Evolutionary conservation across 2,113 vertebrate genomes (phyloP).

Genomic region (Chlamydotis undulata): DNA sequence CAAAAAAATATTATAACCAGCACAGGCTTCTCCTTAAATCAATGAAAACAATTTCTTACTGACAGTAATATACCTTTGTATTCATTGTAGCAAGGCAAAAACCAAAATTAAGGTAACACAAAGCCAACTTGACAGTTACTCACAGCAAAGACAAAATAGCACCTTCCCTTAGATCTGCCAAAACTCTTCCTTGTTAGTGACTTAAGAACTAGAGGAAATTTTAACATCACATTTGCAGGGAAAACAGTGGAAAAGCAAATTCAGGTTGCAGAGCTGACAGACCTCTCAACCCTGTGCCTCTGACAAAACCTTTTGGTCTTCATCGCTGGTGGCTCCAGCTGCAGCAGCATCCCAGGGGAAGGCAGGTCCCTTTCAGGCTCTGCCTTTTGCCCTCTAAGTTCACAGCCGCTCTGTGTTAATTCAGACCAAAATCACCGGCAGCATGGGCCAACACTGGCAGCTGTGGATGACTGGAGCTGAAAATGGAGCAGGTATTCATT

Average conservation of each 20-base stretch:
- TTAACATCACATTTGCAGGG: neutral
- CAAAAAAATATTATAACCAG: neutral
- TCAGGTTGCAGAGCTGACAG: fast-evolving
- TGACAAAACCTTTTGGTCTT: neutral
- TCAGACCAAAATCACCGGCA: neutral
- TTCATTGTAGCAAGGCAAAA: neutral
- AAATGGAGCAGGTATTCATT: neutral
- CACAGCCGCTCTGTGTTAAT: neutral
- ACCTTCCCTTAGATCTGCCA: neutral
- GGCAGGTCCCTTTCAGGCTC: neutral
- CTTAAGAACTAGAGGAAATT: neutral
- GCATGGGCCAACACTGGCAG: fast-evolving
- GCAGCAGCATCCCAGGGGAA: neutral
- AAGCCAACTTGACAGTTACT: neutral
- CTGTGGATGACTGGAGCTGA: neutral
- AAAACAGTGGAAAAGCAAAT: neutral
- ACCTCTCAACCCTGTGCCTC: neutral
- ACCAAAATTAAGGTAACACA: neutral
- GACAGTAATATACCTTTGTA: neutral
- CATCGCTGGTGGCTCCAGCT: neutral
- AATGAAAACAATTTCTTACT: neutral
- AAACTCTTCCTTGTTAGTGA: neutral
- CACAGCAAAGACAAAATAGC: neutral
- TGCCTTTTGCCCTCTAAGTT: neutral
- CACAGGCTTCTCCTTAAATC: neutral